Conservation (phyloP, 2,888 invertebrate genomes). For the Agrotis clavis region DNA sequence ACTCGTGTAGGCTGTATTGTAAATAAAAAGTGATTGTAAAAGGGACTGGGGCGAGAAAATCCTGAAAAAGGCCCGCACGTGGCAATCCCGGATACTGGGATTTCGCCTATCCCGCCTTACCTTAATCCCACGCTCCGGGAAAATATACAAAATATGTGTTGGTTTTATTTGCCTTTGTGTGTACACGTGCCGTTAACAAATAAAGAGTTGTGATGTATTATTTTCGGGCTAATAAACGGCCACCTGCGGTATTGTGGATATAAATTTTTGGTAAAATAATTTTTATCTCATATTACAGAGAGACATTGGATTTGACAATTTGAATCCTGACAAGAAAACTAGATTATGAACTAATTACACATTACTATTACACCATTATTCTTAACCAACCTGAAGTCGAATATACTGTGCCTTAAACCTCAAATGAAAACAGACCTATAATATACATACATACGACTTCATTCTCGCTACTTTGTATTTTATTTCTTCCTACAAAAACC, state of each 20-base stretch:
- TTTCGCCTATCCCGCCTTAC: slow-evolving; percentile 80
- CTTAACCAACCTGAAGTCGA: not conserved
- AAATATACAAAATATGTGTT: slow-evolving; percentile 65
- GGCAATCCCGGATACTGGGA: slow-evolving; percentile 80
- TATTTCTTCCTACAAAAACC: slow-evolving; percentile 20
- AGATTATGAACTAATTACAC: not conserved
- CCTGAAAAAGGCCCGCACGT: slow-evolving; percentile 80
- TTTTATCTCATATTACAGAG: not conserved
- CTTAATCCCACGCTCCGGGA: slow-evolving; percentile 78
- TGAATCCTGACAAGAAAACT: not conserved
- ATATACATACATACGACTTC: not conserved
- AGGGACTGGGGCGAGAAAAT: slow-evolving; percentile 76
- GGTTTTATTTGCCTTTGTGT: slow-evolving; percentile 56
- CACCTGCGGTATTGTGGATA: slow-evolving; percentile 31
- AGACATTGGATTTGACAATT: not conserved
- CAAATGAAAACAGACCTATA: not conserved
- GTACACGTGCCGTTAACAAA: slow-evolving; percentile 52
- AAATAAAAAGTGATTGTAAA: slow-evolving; percentile 70
- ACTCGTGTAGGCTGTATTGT: slow-evolving; percentile 56
- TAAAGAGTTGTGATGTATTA: slow-evolving; percentile 56
- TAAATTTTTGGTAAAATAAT: not conserved
- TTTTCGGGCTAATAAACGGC: slow-evolving; percentile 37
- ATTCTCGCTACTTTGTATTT: not conserved
- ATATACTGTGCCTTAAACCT: not conserved
- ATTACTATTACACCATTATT: too few species aligned